Evolutionary conservation across 92 coral and sea anemone species (phyloP).

Genomic region (Epizoanthus scotinus): DNA sequence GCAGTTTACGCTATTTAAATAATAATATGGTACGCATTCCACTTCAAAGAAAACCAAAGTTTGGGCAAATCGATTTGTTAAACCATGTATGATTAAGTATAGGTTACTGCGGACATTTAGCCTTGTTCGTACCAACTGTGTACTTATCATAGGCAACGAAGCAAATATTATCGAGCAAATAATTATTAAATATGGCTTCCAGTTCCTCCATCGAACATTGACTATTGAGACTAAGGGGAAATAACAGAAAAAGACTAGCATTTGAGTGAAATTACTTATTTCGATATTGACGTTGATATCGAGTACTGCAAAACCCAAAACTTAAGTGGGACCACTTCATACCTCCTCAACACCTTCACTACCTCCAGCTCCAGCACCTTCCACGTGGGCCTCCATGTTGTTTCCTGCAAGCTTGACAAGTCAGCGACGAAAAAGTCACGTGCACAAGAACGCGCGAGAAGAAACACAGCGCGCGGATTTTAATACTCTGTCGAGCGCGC

Average conservation of each 20-base stretch:
- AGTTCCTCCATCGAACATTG: conserved; percentile 22
- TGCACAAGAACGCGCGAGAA: conserved; percentile 6
- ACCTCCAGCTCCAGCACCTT: neutral
- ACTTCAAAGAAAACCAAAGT: neutral
- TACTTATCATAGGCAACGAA: conserved; percentile 12
- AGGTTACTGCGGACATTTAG: conserved; percentile 14
- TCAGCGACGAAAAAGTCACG: conserved; percentile 17
- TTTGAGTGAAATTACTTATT: conserved; percentile 7
- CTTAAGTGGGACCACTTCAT: neutral
- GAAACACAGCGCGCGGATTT: conserved; percentile 5
- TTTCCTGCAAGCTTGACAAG: neutral
- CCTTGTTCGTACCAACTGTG: conserved; percentile 22
- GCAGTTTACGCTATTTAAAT: too few relatives aligned
- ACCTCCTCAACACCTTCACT: neutral
- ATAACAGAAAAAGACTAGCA: neutral
- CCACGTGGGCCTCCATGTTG: conserved; percentile 3
- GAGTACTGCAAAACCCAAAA: conserved; percentile 10
- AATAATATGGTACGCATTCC: conserved; percentile 10
- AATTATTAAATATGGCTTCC: conserved; percentile 14
- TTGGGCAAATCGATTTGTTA: conserved; percentile 13
- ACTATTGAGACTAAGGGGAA: conserved; percentile 10
- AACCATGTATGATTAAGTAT: conserved; percentile 10
- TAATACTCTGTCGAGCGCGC: conserved; percentile 5
- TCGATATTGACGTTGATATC: neutral
- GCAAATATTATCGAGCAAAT: conserved; percentile 9